phyloP scores from a whole-genome alignment of 2,113 vertebrate genomes.

The Telmatochromis sp. region DNA sequence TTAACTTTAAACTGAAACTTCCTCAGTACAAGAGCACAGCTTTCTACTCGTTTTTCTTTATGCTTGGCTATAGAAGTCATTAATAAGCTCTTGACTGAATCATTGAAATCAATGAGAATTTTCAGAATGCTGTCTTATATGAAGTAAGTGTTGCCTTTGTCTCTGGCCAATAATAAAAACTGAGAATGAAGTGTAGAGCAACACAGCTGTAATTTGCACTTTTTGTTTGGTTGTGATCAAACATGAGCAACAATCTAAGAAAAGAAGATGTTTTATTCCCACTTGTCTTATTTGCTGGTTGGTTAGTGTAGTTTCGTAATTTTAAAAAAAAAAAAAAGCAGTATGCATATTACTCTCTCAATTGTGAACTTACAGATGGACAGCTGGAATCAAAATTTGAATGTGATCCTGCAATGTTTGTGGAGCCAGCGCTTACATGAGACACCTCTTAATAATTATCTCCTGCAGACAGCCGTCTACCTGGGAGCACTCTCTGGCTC shows the following conservation, averaged over 20 bases:
- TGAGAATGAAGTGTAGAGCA: neutral
- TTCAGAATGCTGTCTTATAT: neutral
- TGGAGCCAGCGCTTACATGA: neutral
- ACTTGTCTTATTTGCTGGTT: neutral
- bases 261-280: neutral
- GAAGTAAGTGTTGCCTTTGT: neutral
- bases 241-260: neutral
- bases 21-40: neutral
- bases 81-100: neutral
- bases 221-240: neutral
- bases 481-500: neutral
- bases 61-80: neutral
- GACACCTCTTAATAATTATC: neutral
- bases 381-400: neutral
- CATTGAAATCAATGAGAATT: neutral
- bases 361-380: neutral
- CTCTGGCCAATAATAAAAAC: neutral
- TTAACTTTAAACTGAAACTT: neutral
- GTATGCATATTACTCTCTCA: neutral
- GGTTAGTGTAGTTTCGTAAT: neutral
- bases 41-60: neutral
- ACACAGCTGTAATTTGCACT: neutral
- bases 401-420: neutral
- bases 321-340: rapidly evolving
- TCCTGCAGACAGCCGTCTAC: neutral